phyloP scores from a whole-genome alignment of 2,888 invertebrate species.

The Tineola bisselliella region DNA sequence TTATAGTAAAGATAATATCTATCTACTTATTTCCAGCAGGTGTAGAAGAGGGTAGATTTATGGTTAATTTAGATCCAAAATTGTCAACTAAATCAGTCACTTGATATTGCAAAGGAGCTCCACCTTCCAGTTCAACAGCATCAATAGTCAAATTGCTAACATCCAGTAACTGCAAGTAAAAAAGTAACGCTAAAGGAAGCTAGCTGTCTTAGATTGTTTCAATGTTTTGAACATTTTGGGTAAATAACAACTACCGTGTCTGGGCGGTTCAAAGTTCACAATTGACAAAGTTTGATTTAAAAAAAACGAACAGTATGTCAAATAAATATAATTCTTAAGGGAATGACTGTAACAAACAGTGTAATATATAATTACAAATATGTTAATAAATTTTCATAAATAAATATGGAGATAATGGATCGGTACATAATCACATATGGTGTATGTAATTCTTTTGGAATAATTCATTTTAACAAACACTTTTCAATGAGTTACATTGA shows the following conservation, averaged over 20 bases:
- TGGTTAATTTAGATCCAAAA: slow-evolving; percentile 82
- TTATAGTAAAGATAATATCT: slow-evolving; percentile 29
- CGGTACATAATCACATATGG: too few species aligned
- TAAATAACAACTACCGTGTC: too few species aligned
- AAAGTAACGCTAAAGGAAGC: too few species aligned
- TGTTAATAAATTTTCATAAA: too few species aligned
- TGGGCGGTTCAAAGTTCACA: too few species aligned
- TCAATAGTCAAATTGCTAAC: slow-evolving; percentile 74
- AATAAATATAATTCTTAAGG: too few species aligned
- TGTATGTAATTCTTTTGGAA: too few species aligned
- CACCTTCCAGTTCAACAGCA: slow-evolving; percentile 67
- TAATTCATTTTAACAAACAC: not conserved
- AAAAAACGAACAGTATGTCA: too few species aligned
- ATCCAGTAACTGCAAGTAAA: slow-evolving; percentile 75
- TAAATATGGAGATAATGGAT: too few species aligned
- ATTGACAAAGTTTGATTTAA: too few species aligned
- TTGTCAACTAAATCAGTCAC: slow-evolving; percentile 71
- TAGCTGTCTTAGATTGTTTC: not conserved
- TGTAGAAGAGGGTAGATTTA: slow-evolving; percentile 68
- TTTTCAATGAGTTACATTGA: not conserved
- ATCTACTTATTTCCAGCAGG: slow-evolving; percentile 55
- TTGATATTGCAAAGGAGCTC: slow-evolving; percentile 65
- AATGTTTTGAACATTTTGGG: not conserved
- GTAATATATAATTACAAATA: too few species aligned
- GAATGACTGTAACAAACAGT: too few species aligned